phyloP scores from a whole-genome alignment of 1,140 invertebrate species.

The Delia radicum region DNA sequence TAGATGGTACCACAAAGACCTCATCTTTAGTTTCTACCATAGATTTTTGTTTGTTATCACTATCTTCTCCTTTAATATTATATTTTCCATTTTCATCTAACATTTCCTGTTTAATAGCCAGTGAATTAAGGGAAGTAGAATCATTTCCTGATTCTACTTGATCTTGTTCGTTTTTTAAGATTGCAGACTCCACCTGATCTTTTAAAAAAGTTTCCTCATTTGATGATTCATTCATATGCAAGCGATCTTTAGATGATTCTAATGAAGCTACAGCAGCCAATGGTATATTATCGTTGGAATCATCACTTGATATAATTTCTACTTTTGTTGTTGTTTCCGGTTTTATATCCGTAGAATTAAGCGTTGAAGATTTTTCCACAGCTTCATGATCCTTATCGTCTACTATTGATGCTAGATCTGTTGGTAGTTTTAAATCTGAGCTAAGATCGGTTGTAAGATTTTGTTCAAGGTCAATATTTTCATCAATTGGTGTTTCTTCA shows the following conservation, averaged over 20 bases:
- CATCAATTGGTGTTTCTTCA: constrained; percentile 38
- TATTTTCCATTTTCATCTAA: background rate
- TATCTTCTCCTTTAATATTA: background rate
- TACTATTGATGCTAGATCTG: too few relatives aligned
- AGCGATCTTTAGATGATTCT: constrained; percentile 26
- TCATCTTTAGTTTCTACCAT: background rate
- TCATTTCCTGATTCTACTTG: constrained; percentile 3
- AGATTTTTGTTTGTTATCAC: background rate
- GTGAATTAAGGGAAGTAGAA: background rate
- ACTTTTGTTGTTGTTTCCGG: constrained; percentile 30
- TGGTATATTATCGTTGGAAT: constrained; percentile 47
- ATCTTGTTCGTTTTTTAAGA: constrained; percentile 39
- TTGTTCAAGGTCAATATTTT: constrained; percentile 36
- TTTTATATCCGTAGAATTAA: constrained; percentile 9
- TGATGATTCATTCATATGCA: constrained; percentile 9
- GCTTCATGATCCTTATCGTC: background rate
- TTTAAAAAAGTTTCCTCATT: constrained; percentile 18
- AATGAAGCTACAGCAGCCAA: constrained; percentile 41
- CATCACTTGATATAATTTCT: constrained; percentile 46
- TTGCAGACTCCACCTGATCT: constrained; percentile 24
- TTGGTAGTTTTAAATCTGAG: background rate
- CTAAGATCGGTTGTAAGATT: background rate
- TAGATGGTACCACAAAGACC: background rate
- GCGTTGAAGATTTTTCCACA: background rate
- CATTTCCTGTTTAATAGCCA: background rate